Base-by-base conservation (phyloP, 2,888 invertebrate genomes). In the Pachydiplax longipennis region DNA sequence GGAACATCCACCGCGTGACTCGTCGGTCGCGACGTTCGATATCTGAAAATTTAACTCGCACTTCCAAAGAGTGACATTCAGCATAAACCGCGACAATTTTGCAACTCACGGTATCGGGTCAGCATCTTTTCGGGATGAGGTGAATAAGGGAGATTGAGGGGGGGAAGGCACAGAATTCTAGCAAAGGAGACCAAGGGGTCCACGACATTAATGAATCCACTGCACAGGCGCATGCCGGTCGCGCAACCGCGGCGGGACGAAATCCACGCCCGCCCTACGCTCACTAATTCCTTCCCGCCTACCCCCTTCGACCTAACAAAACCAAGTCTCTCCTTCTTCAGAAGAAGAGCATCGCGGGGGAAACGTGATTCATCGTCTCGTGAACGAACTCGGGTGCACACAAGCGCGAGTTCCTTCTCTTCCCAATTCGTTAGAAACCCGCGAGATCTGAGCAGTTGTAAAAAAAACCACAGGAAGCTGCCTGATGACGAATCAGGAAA, bases 211-310 rank as follows among this genome's bases (percentile, higher is more conserved):
- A 87, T 87, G 87, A 87, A 87, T 65, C 87, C 87, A 87, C 61
- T 87, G 87, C 87, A 87, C 87, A 87, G 87, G 87, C 87, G 87
- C 87, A 87, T n/a, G 87, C 61, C 87, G 87, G 87, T 65, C 87
- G 87, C 87, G 87, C 87, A 87, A 87, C 61, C 87, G 87, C 87
- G 87, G 87, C 37, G 87, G 87, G 87, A 58, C 10, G 37, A 37
- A 87, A 22, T 37, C 87, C 35, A 35, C 37, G 37, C 87, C 87
- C n/a, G 37, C 87, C 35, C 61, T 53, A 31, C 83, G 35, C 83
- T 35, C 83, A 15, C 53, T 37, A n/a, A n/a, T 35, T 35, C 81
- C 82, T 82, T 25, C 44, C 44, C 82, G 48, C 87, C 58, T 37
- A 31, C 35, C 87, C 61, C 87, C 37, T 13, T 35, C 83, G 35